Conservation (phyloP, 2,113 vertebrate species). For the Morone saxatilis region DNA sequence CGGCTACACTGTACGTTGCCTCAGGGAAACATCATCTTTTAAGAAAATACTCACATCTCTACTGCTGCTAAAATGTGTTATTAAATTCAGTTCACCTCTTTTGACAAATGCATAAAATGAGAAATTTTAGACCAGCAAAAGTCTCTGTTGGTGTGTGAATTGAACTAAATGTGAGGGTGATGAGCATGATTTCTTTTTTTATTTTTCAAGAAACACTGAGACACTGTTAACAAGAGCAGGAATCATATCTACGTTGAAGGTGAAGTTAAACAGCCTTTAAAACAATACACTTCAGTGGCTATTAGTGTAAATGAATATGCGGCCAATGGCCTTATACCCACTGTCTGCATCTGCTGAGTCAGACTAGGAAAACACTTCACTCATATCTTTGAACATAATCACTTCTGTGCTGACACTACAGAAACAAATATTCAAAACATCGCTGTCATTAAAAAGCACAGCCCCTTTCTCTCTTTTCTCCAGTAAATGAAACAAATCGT, state of each 20-base stretch:
- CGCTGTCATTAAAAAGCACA: constrained; percentile 11
- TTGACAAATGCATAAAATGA: background rate
- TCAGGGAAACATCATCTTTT: constrained; percentile 33
- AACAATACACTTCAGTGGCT: background rate
- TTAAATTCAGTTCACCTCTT: constrained; percentile 27
- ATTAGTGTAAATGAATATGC: background rate
- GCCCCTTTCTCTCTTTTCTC: background rate
- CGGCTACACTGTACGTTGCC: background rate
- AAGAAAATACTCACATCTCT: constrained; percentile 27
- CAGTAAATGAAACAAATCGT: constrained; percentile 17
- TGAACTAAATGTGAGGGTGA: background rate
- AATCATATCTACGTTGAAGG: background rate
- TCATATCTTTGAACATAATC: background rate
- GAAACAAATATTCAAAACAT: constrained; percentile 8
- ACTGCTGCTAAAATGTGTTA: constrained; percentile 1
- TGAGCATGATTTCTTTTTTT: too few relatives aligned
- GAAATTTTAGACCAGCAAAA: background rate
- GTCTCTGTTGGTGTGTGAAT: background rate
- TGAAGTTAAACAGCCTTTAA: background rate
- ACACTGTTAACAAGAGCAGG: background rate
- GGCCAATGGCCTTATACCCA: too few relatives aligned
- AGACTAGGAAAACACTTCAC: background rate
- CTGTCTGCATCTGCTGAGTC: too few relatives aligned
- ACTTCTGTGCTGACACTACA: background rate
- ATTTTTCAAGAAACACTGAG: background rate